A percentile compares a stretch with the other conserved stretches of the same genome.
phyloP scores from a whole-genome alignment of 2,797 vertebrate genomes.

The Allobates femoralis region DNA sequence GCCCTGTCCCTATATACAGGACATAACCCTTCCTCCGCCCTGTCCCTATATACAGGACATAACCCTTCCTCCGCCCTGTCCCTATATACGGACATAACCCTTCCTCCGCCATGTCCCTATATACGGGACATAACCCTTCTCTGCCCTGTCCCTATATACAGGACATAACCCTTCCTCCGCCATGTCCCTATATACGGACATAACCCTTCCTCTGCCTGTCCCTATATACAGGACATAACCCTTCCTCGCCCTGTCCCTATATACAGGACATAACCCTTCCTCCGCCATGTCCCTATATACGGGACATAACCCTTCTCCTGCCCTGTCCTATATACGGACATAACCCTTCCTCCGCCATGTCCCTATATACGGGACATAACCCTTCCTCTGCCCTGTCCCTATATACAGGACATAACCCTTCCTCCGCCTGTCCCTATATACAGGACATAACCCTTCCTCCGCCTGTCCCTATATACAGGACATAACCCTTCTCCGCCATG shows the following conservation, averaged over 20 bases:
- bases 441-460: background rate
- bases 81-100: background rate
- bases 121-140: background rate
- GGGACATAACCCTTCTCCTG: background rate
- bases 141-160: background rate
- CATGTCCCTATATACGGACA: too few relatives aligned
- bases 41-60: too few relatives aligned
- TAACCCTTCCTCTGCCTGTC: background rate
- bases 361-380: background rate
- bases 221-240: background rate
- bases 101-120: background rate
- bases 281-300: background rate
- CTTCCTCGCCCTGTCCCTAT: background rate
- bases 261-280: background rate
- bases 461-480: background rate
- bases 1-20: too few relatives aligned
- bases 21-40: too few relatives aligned
- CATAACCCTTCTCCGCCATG: background rate
- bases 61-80: too few relatives aligned
- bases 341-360: slow-evolving; percentile 17
- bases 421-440: background rate
- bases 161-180: too few relatives aligned
- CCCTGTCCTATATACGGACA: background rate
- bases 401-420: background rate
- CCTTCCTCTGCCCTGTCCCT: background rate